Base-by-base conservation (phyloP, 2,797 vertebrate genomes). In the Zenarchopterus dispar region DNA sequence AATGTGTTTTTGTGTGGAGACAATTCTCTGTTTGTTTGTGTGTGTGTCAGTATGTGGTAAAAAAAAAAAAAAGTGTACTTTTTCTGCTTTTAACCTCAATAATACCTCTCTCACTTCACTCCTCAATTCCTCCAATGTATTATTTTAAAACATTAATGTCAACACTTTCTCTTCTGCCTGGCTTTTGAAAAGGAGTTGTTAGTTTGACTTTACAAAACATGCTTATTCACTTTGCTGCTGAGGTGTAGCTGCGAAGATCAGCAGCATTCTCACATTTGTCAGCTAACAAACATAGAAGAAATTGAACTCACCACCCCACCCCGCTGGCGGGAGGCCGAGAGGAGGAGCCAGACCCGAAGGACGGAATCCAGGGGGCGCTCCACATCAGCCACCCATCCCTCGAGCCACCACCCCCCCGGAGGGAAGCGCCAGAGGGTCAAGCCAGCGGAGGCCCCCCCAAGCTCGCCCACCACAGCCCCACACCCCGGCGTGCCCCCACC, bases 41-140 rank as follows among this genome's bases (percentile, higher is more conserved):
- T 17, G 23, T 65, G 50, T 28, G 28, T 28, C 1, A 3, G 28
- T 28, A 6, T 28, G 28, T 28, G 28, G 2, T 28, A 7, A 2
- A 24, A 24, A 28, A 28, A 8, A 28, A 28, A 62, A 65, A 63
- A 54, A 67, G 44, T 22, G 31, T 42, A 54, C n/a, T 24, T 47
- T 11, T 67, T 80, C 58, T 86, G 52, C 58, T 82, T 63, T 69
- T 44, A 53, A 62, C 73, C 57, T 78, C 18, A 64, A 50, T 56
- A 44, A 45, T 22, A 16, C 36, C 8, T 52, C n/a, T 19, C 17
- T 21, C 44, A 21, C 18, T 52, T 31, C 19, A 15, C 46, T 26
- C 42, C 13, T 44, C 18, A 3, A 22, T 55, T 56, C 36, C 39
- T 66, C 47, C 33, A 15, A 41, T 50, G 24, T 52, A 23, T 41